These are phyloP conservation scores for Mermis nigrescens DNA, from an alignment of 2,888 invertebrate species.

Conservation along the genomic window DNA sequence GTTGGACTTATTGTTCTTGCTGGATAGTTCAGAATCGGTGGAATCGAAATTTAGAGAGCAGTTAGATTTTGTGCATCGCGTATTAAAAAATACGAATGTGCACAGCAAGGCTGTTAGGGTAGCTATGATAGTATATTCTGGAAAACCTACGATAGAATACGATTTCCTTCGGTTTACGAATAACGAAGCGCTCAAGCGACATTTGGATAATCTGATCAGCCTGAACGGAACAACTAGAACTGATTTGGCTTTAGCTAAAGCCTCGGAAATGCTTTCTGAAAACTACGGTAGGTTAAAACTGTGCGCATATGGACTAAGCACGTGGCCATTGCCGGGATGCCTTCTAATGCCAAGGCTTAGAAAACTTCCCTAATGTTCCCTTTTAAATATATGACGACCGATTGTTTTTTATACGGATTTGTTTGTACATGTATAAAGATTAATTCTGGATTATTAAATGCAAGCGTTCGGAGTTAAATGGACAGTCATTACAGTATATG, in stretches of 20 bases:
- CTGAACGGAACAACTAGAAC: slow-evolving; percentile 23
- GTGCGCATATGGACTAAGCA: no score
- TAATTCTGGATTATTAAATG: no score
- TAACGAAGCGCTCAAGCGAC: not conserved
- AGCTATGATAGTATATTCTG: not conserved
- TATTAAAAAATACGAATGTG: slow-evolving; percentile 26
- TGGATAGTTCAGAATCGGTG: slow-evolving; percentile 28
- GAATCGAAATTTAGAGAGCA: slow-evolving; percentile 23
- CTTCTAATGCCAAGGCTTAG: no score
- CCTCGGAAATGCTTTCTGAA: slow-evolving; percentile 20
- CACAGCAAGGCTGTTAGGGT: slow-evolving; percentile 26
- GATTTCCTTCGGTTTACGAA: slow-evolving; percentile 21
- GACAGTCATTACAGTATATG: no score
- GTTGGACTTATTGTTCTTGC: slow-evolving; percentile 23
- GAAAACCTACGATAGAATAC: slow-evolving; percentile 16
- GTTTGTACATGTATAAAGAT: no score
- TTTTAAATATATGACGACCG: no score
- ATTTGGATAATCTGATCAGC: not conserved
- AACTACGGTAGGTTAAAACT: not conserved
- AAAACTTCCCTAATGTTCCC: no score
- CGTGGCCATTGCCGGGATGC: no score
- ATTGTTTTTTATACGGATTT: no score
- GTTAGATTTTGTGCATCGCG: slow-evolving; percentile 14
- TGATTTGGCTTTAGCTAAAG: slow-evolving; percentile 21
- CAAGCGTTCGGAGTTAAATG: no score